Percentiles rank a stretch among this genome's conserved stretches.
phyloP scores from a whole-genome alignment of 1,140 invertebrate species.

The Druon quercuslanigerum region DNA sequence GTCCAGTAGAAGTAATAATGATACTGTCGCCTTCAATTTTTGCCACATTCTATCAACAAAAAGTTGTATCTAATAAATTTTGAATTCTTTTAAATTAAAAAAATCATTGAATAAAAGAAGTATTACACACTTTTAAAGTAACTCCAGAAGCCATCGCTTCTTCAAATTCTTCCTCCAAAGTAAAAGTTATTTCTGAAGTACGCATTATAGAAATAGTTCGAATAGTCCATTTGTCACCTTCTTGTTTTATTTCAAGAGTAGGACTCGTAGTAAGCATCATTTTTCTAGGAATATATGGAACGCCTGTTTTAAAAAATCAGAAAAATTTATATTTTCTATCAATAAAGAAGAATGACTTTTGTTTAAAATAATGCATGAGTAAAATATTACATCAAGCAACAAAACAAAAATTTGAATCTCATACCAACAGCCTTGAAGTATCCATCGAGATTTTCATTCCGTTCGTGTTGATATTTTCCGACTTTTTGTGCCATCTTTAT shows the following conservation, averaged over 20 bases:
- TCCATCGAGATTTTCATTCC: slow-evolving; percentile 80
- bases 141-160: slow-evolving; percentile 68
- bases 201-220: slow-evolving; percentile 74
- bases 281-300: slow-evolving; percentile 79
- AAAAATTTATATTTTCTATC: not conserved
- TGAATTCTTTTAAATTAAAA: not conserved
- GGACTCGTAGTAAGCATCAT: slow-evolving; percentile 79
- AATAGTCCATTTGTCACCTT: slow-evolving; percentile 78
- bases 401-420: slow-evolving; percentile 36
- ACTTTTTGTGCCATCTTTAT: slow-evolving; percentile 72
- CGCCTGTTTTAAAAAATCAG: slow-evolving; percentile 52
- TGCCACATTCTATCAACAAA: slow-evolving; percentile 75
- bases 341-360: slow-evolving; percentile 1
- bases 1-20: slow-evolving; percentile 74
- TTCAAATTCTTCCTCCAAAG: slow-evolving; percentile 64
- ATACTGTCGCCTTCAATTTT: slow-evolving; percentile 73
- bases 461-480: slow-evolving; percentile 79
- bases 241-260: slow-evolving; percentile 76
- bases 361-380: no score
- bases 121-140: slow-evolving; percentile 60
- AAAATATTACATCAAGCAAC: no score
- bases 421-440: slow-evolving; percentile 79
- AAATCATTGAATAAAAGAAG: slow-evolving; percentile 2
- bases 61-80: not conserved
- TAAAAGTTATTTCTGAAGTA: slow-evolving; percentile 61